Evolutionary conservation across 2,797 vertebrate genomes (phyloP).

Genomic region (Pangasius krempfi): DNA sequence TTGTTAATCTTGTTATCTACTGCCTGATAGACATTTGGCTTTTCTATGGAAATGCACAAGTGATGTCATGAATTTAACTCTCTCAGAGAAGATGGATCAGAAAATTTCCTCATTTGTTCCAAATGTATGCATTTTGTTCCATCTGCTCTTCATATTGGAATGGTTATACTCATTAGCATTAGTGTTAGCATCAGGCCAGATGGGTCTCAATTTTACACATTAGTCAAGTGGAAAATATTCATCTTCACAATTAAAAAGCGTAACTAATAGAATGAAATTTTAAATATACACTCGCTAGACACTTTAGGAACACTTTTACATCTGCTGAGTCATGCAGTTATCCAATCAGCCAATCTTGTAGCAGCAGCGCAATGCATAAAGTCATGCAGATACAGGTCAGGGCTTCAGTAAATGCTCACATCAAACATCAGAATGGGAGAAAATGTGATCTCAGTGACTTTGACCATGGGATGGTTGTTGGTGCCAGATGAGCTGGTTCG

Average conservation of each 20-base stretch:
- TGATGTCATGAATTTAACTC: neutral
- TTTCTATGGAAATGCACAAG: neutral
- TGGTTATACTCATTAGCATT: neutral
- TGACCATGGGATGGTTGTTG: neutral
- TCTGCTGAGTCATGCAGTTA: neutral
- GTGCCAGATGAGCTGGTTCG: neutral
- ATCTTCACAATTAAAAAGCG: neutral
- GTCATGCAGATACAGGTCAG: neutral
- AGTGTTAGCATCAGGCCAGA: neutral
- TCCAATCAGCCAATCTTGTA: neutral
- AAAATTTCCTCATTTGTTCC: neutral
- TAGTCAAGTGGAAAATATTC: neutral
- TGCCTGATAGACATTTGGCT: neutral
- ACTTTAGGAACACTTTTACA: neutral
- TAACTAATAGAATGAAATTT: neutral
- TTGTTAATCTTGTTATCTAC: constrained; percentile 26
- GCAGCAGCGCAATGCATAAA: neutral
- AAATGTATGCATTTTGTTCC: neutral
- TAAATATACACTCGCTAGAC: neutral
- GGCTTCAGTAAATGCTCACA: neutral
- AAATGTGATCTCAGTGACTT: neutral
- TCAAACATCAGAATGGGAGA: neutral
- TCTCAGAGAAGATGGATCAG: neutral
- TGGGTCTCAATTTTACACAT: neutral
- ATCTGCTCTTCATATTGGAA: neutral